Conservation (phyloP, 2,888 invertebrate genomes). For the Drosophila birchii region DNA sequence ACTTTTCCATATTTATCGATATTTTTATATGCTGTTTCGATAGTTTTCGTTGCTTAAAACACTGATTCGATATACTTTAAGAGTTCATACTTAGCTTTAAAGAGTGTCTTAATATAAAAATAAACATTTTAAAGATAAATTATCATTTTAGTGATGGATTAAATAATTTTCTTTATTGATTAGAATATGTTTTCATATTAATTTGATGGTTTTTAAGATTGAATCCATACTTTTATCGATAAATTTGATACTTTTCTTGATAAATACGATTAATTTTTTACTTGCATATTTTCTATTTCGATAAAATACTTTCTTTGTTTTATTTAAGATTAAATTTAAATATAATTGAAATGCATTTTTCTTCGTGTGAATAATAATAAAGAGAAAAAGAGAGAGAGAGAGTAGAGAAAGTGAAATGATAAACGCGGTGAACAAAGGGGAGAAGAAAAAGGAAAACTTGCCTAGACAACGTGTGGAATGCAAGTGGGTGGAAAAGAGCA, state of each 20-base stretch:
- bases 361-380: slow-evolving; percentile 16
- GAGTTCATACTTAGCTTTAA: too few species aligned
- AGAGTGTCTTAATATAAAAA: too few species aligned
- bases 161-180: too few species aligned
- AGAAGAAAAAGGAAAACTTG: slow-evolving; percentile 24
- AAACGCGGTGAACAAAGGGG: slow-evolving; percentile 24
- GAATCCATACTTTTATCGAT: neutral
- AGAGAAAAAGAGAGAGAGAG: slow-evolving; percentile 3
- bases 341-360: neutral
- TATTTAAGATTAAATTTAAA: neutral
- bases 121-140: neutral
- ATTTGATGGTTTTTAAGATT: too few species aligned
- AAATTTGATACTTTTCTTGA: neutral
- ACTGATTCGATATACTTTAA: too few species aligned
- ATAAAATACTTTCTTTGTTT: too few species aligned
- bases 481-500: slow-evolving; percentile 29
- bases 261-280: too few species aligned
- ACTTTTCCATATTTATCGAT: too few species aligned
- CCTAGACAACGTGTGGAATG: slow-evolving; percentile 45
- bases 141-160: too few species aligned
- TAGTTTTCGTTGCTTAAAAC: neutral
- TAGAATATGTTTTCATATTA: too few species aligned
- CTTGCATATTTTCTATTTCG: too few species aligned
- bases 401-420: slow-evolving; percentile 53
- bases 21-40: neutral